A percentile compares a stretch with the other conserved stretches of the same genome.
These are phyloP conservation scores for Cyrtorhinus lividipennis DNA, from an alignment of 1,140 invertebrate genomes.

Conservation along the genomic window DNA sequence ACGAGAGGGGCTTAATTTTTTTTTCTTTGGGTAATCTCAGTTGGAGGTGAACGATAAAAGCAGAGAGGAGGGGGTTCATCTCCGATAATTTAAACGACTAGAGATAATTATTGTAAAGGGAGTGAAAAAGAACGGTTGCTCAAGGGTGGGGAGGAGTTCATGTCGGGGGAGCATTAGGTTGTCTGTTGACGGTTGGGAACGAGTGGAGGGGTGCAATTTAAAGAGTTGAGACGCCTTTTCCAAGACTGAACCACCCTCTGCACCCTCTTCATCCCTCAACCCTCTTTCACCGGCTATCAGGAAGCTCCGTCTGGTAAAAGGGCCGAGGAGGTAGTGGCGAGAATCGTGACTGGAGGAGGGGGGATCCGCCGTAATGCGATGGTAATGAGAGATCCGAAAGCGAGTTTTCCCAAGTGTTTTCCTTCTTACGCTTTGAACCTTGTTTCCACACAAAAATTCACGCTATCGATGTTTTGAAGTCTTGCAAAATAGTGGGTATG, in stretches of 20 bases:
- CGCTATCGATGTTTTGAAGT: neutral
- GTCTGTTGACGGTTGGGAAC: neutral
- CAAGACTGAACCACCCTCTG: neutral
- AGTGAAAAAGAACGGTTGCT: neutral
- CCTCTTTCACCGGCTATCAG: too few species aligned
- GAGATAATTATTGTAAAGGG: neutral
- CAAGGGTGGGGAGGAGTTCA: neutral
- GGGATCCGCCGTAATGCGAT: neutral
- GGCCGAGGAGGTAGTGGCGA: neutral
- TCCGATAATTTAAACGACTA: too few species aligned
- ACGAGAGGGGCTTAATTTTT: neutral
- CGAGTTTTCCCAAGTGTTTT: neutral
- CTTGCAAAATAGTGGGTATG: neutral
- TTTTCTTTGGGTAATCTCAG: neutral
- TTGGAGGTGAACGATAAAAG: neutral
- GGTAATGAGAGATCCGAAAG: neutral
- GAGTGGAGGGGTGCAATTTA: neutral
- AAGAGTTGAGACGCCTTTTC: neutral
- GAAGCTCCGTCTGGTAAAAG: too few species aligned
- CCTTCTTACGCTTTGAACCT: neutral
- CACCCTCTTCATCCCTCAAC: too few species aligned
- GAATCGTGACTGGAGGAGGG: neutral
- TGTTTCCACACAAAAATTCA: neutral
- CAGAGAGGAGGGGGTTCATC: neutral
- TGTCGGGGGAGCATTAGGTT: neutral